Base-by-base conservation (phyloP, 2,888 invertebrate genomes). In the Pantelozetes paolii region DNA sequence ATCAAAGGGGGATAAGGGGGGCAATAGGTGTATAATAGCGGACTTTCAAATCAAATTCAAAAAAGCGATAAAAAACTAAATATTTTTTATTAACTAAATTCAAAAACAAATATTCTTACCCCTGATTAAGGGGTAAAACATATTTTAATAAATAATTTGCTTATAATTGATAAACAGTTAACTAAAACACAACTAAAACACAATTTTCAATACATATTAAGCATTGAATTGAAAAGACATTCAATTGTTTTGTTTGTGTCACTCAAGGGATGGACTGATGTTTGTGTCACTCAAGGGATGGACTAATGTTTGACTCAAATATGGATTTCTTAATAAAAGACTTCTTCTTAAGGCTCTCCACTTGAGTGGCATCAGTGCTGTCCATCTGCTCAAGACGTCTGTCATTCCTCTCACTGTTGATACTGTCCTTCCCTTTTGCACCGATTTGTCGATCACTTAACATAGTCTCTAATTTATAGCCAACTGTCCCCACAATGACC, bases 401-500 rank as follows among this genome's bases (percentile, higher is more conserved):
- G 50, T 78, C 78, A 42, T 71, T 75, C 26, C 77, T 62, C 71
- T 77, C 77, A 45, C 76, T 75, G 72, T 77, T 75, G 28, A 77
- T 40, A 48, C 77, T 78, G 15, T 75, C n/a, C 69, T 76, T 77
- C 70, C 76, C 75, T 42, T 32, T 67, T 23, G 50, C 36, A 13
- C 67, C 71, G 15, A 57, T 54, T 54, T 54, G 54, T 54, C 13
- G 20, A 26, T 18, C 18, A 13, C 77, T 74, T n/a, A 77, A 69
- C 36, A 74, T 48, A 50, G 81, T 80, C 84, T 95, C 94, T 76
- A 94, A 78, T 79, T 93, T 89, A 82, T 95, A 95, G 32, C 96
- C 96, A 79, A 94, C 83, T 73, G 90, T 85, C 5, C 94, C 95
- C 32, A 94, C 85, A 0, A 92, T 83, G 0, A 87, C 89, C 0